Conservation (phyloP, 2,113 vertebrate species). For the Athene cunicularia region DNA sequence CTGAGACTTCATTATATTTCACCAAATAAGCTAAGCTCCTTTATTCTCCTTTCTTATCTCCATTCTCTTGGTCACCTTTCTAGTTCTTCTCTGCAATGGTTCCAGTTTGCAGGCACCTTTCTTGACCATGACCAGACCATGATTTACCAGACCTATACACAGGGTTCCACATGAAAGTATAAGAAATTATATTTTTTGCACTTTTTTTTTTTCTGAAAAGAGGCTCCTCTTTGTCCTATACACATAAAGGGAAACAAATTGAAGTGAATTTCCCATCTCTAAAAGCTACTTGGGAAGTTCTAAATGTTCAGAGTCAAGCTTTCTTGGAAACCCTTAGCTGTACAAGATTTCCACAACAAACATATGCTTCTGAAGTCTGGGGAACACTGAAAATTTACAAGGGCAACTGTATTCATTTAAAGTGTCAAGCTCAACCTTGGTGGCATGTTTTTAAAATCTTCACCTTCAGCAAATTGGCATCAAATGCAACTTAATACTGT, state of each 20-base stretch:
- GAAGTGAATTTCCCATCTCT: not conserved
- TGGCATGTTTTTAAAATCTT: not conserved
- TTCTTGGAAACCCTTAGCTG: not conserved
- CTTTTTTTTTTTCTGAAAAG: not conserved
- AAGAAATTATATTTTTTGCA: not conserved
- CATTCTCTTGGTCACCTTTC: not conserved
- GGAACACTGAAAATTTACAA: not conserved
- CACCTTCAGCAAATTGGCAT: not conserved
- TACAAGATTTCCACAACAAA: not conserved
- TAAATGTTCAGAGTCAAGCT: not conserved
- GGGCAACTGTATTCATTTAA: not conserved
- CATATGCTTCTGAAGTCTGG: not conserved
- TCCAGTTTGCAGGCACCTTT: not conserved
- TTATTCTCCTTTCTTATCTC: not conserved
- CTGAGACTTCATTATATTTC: not conserved
- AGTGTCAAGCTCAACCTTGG: not conserved
- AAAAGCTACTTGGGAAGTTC: not conserved
- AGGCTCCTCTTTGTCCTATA: not conserved
- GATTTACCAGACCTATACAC: not conserved
- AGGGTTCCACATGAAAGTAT: not conserved
- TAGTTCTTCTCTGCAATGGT: not conserved
- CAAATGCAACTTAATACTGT: not conserved
- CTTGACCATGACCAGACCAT: not conserved
- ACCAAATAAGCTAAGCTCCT: not conserved
- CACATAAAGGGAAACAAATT: not conserved